Conservation (phyloP, 2,888 invertebrate genomes). For the Ganaspis brasiliensis region DNA sequence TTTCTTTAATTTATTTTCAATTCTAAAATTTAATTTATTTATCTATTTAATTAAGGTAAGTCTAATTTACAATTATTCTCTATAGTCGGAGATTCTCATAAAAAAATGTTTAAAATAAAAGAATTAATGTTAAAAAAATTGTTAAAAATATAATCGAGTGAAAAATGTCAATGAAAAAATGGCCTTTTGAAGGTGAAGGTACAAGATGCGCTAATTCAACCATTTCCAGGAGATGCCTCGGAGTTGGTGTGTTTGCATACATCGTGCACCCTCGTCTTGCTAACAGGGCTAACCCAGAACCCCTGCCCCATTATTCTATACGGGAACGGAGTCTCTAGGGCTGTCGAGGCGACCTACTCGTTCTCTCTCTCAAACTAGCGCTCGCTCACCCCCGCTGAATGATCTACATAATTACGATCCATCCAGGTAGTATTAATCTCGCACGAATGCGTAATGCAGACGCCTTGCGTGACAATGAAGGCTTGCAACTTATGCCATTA, state of each 20-base stretch:
- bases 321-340: slow-evolving; percentile 72
- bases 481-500: slow-evolving; percentile 28
- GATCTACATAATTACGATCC: slow-evolving; percentile 69
- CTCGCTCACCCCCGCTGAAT: slow-evolving; percentile 61
- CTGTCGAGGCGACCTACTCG: slow-evolving; percentile 73
- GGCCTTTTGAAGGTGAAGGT: slow-evolving; percentile 55
- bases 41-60: too few relatives aligned
- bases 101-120: too few relatives aligned
- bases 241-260: slow-evolving; percentile 75
- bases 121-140: too few relatives aligned
- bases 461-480: slow-evolving; percentile 37
- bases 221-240: slow-evolving; percentile 71
- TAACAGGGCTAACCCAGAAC: slow-evolving; percentile 70
- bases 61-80: too few relatives aligned
- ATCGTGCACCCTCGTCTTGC: slow-evolving; percentile 72
- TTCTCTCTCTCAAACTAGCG: slow-evolving; percentile 57
- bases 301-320: slow-evolving; percentile 74
- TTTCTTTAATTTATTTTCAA: too few relatives aligned
- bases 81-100: too few relatives aligned
- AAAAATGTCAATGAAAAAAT: slow-evolving; percentile 30
- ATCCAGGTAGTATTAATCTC: slow-evolving; percentile 67
- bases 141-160: too few relatives aligned
- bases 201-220: slow-evolving; percentile 72
- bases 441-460: slow-evolving; percentile 43
- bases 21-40: too few relatives aligned